These are phyloP conservation scores for Maniola hyperantus DNA, from an alignment of 2,888 invertebrate species.

Conservation along the genomic window DNA sequence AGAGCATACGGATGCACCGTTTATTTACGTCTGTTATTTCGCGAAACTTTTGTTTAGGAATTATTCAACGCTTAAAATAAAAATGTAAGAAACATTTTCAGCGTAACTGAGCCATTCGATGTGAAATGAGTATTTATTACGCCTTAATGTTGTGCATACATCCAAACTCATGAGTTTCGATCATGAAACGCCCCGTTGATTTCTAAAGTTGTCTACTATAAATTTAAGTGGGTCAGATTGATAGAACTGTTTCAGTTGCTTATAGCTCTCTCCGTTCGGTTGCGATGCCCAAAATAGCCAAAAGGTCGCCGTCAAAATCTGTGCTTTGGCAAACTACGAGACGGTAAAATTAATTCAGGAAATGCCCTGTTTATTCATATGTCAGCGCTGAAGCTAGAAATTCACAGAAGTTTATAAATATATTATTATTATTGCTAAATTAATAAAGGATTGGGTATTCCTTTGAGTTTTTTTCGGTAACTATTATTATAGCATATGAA, in stretches of 20 bases:
- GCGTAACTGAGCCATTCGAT: background rate
- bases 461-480: background rate
- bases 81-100: conserved; percentile 5
- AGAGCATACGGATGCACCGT: conserved; percentile 12
- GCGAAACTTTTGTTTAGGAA: conserved; percentile 13
- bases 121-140: background rate
- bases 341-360: conserved; percentile 70
- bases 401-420: background rate
- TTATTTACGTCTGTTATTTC: conserved; percentile 14
- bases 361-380: conserved; percentile 56
- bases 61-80: conserved; percentile 17
- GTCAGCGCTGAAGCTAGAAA: conserved; percentile 10
- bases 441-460: background rate
- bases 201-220: conserved; percentile 27
- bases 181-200: conserved; percentile 48
- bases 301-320: conserved; percentile 69
- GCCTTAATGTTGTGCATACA: background rate
- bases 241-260: conserved; percentile 56
- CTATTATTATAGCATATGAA: background rate
- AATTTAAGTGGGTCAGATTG: conserved; percentile 66
- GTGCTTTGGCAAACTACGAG: conserved; percentile 62
- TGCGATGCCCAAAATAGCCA: conserved; percentile 69
- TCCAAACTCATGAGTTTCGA: background rate
- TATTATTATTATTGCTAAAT: background rate
- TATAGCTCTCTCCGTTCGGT: conserved; percentile 53